Evolutionary conservation across 2,888 invertebrate species (phyloP).

Genomic region (Coenonympha glycerion): DNA sequence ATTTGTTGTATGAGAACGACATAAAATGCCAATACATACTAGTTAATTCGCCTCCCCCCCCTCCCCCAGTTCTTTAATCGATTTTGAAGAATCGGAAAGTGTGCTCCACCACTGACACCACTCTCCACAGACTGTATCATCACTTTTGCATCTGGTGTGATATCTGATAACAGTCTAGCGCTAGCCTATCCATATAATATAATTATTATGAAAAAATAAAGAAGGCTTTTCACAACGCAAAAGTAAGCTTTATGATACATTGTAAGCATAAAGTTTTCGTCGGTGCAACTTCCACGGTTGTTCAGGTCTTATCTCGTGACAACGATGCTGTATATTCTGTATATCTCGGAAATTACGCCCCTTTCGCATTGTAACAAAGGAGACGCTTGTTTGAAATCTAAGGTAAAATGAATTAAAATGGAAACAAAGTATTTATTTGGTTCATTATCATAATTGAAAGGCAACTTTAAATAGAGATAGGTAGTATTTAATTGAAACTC

Average conservation of each 20-base stretch:
- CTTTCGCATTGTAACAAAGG: conserved; percentile 10
- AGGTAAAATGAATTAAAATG: background rate
- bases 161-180: too few relatives aligned
- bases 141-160: too few relatives aligned
- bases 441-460: background rate
- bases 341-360: conserved; percentile 10
- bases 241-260: conserved; percentile 19
- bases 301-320: conserved; percentile 16
- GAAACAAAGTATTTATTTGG: background rate
- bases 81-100: too few relatives aligned
- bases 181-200: too few relatives aligned
- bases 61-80: too few relatives aligned
- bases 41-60: too few relatives aligned
- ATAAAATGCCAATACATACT: too few relatives aligned
- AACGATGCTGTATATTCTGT: conserved; percentile 13
- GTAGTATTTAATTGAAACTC: too few relatives aligned
- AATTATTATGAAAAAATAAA: too few relatives aligned
- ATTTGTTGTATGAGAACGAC: too few relatives aligned
- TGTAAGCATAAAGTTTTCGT: conserved; percentile 15
- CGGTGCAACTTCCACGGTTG: conserved; percentile 14
- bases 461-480: background rate
- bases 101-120: too few relatives aligned
- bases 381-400: background rate
- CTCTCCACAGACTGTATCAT: too few relatives aligned
- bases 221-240: conserved; percentile 21